phyloP scores from a whole-genome alignment of 2,888 invertebrate genomes.

The Itoplectis maculator region DNA sequence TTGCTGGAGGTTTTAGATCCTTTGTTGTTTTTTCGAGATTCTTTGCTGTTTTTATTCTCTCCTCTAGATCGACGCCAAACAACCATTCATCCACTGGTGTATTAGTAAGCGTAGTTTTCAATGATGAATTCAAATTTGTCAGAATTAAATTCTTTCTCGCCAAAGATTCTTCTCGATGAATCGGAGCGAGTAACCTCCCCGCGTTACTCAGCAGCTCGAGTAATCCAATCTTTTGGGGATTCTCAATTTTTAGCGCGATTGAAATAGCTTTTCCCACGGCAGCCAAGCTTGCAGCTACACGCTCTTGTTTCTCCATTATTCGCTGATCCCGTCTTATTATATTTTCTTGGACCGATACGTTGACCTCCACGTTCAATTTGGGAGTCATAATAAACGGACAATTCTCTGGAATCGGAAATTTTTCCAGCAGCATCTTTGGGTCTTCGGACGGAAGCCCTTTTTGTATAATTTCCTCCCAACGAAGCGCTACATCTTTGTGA shows the following conservation, averaged over 20 bases:
- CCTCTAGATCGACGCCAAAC: conserved; percentile 50
- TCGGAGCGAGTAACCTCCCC: conserved; percentile 42
- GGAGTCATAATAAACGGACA: conserved; percentile 51
- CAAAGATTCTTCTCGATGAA: conserved; percentile 49
- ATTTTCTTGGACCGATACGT: conserved; percentile 50
- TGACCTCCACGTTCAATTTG: conserved; percentile 56
- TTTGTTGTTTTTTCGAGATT: conserved; percentile 50
- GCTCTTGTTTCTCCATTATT: conserved; percentile 58
- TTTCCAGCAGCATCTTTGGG: conserved; percentile 43
- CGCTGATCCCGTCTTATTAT: conserved; percentile 44
- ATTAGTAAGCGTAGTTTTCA: conserved; percentile 46
- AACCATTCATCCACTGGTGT: conserved; percentile 47
- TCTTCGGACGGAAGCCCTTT: conserved; percentile 58
- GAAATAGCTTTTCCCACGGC: conserved; percentile 54
- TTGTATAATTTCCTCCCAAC: conserved; percentile 55
- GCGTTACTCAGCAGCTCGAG: conserved; percentile 52
- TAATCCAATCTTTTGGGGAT: conserved; percentile 36
- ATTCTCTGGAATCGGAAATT: too few relatives aligned
- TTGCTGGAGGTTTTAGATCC: conserved; percentile 44
- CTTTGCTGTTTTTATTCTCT: conserved; percentile 47
- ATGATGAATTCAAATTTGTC: conserved; percentile 48
- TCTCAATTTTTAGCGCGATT: conserved; percentile 28
- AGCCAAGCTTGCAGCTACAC: conserved; percentile 45
- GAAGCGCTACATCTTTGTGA: conserved; percentile 55
- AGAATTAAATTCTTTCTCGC: conserved; percentile 47